These are phyloP conservation scores for Drosophila mettleri DNA, from an alignment of 2,888 invertebrate species.

Conservation along the genomic window DNA sequence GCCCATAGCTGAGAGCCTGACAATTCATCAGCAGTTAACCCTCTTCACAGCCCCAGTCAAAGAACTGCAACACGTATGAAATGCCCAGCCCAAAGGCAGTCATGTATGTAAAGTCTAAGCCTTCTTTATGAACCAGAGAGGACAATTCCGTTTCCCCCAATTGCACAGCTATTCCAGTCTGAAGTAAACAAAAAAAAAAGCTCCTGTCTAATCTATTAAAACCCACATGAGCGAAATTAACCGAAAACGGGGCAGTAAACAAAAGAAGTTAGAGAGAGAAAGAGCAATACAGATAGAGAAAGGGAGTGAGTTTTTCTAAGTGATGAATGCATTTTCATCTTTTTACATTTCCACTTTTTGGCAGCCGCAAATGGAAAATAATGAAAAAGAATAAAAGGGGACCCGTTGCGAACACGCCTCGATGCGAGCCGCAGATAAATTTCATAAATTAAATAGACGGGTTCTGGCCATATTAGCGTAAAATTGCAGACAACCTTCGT, in stretches of 20 bases:
- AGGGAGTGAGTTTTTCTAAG: constrained; percentile 17
- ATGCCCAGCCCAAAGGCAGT: constrained; percentile 30
- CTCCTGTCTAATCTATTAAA: constrained; percentile 71
- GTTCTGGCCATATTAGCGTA: constrained; percentile 74
- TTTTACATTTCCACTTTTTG: constrained; percentile 46
- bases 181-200: not conserved
- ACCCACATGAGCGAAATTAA: constrained; percentile 61
- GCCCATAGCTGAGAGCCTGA: not conserved
- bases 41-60: constrained; percentile 48
- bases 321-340: constrained; percentile 73
- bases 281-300: not conserved
- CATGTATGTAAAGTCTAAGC: constrained; percentile 39
- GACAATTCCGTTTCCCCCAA: constrained; percentile 17
- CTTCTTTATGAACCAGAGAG: constrained; percentile 56
- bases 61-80: constrained; percentile 31
- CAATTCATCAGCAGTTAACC: constrained; percentile 55
- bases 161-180: constrained; percentile 12
- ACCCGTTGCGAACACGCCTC: constrained; percentile 41
- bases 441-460: constrained; percentile 83
- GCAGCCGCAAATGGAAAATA: constrained; percentile 36
- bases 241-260: constrained; percentile 54
- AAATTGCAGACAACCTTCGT: constrained; percentile 73
- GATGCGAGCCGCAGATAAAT: constrained; percentile 81
- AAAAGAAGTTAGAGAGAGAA: constrained; percentile 22
- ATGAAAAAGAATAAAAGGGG: constrained; percentile 33